Base-by-base conservation (phyloP, 2,888 invertebrate genomes). In the Baccha elongata region DNA sequence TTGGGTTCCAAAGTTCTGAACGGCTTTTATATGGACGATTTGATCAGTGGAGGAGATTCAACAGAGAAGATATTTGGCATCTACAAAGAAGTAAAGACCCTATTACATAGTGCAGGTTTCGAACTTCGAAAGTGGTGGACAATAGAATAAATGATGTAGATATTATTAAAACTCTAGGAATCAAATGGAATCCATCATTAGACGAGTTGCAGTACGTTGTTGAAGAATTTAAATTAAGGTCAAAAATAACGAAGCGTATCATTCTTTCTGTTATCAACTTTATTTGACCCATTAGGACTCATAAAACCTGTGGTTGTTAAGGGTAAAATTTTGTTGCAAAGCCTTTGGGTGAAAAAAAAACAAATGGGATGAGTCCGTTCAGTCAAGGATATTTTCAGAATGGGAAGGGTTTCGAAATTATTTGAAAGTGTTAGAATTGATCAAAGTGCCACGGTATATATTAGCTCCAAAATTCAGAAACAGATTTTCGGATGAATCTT, bases 401-500 rank as follows among this genome's bases (percentile, higher is more conserved):
- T 52, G 32, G 50, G 21, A 29, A 2, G 0, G 13, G 7, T 52
- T 7, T 52, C 15, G 17, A 32, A 0, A 8, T 32, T 29, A 15
- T 3, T 5, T 23, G 23, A 23, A 23, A 5, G 1, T 4, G 4
- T 11, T 37, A n/a, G 3, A 13, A 7, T 13, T 6, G 1, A 13
- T 40, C 6, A 3, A 40, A 15, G 13, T 46, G 19, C 44, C 44
- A 3, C 19, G 58, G 2, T 58, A 17, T 6, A 3, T 58, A 11
- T 3, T 58, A 17, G 1, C 4, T 2, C 10, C 7, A 7, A 17
- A 29, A n/a, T 2, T 3, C 1, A 15, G 11, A 17, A 67, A 76
- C n/a, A 64, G 74, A 5, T 78, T 78, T n/a, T 42, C 69, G 3
- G 84, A 84, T 60, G 78, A 73, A 8, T 69, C 84, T 0, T 35